Percentiles rank a stretch among this genome's conserved stretches.
Conservation (phyloP, 2,113 vertebrate species). For the Terrapene triunguis region DNA sequence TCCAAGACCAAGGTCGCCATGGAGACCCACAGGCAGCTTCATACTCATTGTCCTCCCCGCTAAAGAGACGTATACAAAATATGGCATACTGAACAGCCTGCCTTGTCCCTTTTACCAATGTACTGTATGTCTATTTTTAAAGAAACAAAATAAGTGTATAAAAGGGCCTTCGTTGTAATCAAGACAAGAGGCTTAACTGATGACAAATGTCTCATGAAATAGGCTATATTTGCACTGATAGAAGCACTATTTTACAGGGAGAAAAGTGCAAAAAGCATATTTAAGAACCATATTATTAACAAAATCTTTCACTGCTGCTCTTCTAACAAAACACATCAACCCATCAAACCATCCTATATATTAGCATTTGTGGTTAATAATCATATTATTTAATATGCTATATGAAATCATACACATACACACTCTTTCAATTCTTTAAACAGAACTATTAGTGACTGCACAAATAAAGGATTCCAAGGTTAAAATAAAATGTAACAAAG, state of each 20-base stretch:
- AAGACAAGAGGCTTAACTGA: neutral
- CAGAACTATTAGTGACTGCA: neutral
- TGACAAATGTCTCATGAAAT: slow-evolving; percentile 54
- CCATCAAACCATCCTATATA: neutral
- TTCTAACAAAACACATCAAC: neutral
- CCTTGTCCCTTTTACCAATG: neutral
- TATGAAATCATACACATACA: neutral
- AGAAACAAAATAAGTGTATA: slow-evolving; percentile 27
- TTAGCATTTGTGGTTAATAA: neutral
- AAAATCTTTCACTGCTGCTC: neutral
- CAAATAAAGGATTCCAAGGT: neutral
- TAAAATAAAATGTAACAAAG: slow-evolving; percentile 24
- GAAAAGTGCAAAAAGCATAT: neutral
- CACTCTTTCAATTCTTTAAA: neutral
- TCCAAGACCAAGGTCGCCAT: slow-evolving; percentile 77
- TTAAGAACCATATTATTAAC: neutral
- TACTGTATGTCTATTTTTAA: slow-evolving; percentile 33
- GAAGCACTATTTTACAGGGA: slow-evolving; percentile 17
- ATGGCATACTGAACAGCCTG: slow-evolving; percentile 21
- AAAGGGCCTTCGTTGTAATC: slow-evolving; percentile 24
- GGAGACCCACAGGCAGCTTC: slow-evolving; percentile 70
- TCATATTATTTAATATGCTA: neutral
- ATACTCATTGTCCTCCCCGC: neutral
- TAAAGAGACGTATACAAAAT: neutral
- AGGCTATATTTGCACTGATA: slow-evolving; percentile 28